Evolutionary conservation across 2,888 invertebrate species (phyloP).

Genomic region (Scelioninae gen. 1): DNA sequence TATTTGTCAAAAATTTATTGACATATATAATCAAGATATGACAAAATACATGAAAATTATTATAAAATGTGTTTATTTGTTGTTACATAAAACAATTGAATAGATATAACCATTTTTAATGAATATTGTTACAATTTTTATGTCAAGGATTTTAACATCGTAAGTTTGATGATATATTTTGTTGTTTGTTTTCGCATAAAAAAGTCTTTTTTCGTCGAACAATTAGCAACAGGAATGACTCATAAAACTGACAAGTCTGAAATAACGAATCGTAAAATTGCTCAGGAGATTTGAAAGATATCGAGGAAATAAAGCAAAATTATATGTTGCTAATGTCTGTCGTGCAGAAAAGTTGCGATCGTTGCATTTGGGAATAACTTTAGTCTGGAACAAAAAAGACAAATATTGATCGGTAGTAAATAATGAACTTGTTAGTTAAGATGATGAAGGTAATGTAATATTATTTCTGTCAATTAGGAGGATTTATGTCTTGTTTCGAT

Average conservation of each 20-base stretch:
- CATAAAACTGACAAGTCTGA: conserved; percentile 15
- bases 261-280: conserved; percentile 23
- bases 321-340: not conserved
- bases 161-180: not conserved
- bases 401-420: not conserved
- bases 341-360: not conserved
- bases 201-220: not conserved
- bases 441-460: too few relatives aligned
- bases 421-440: too few relatives aligned
- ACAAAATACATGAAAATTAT: too few relatives aligned
- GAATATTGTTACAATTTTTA: not conserved
- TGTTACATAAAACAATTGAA: not conserved
- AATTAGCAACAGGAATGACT: conserved; percentile 12
- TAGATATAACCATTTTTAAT: not conserved
- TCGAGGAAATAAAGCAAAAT: conserved; percentile 5
- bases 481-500: too few relatives aligned
- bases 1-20: too few relatives aligned
- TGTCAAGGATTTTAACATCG: not conserved
- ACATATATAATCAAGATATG: too few relatives aligned
- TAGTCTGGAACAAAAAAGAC: not conserved
- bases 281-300: conserved; percentile 3
- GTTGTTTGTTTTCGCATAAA: not conserved
- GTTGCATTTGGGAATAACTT: not conserved
- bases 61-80: not conserved
- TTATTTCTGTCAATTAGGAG: too few relatives aligned